Evolutionary conservation across 2,888 invertebrate species (phyloP).

Genomic region (Drosophila robusta): DNA sequence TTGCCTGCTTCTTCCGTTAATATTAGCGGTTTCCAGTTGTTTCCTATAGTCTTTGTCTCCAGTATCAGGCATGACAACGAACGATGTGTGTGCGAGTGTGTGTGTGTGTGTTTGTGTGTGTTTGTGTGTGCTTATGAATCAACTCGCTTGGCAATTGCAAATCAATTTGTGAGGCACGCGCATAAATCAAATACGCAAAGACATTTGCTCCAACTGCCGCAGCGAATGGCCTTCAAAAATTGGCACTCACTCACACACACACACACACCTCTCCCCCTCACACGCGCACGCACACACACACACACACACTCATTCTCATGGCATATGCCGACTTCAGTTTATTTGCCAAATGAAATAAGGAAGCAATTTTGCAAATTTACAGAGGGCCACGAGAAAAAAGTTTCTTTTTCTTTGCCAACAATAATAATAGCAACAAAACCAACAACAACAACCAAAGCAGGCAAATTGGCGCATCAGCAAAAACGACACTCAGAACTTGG

Average conservation of each 20-base stretch:
- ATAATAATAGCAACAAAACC: conserved; percentile 33
- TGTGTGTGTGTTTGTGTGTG: conserved; percentile 16
- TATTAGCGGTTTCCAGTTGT: conserved; percentile 5
- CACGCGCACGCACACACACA: conserved; percentile 4
- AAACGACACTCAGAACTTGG: conserved; percentile 34
- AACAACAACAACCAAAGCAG: conserved; percentile 1
- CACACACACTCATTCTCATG: conserved; percentile 10
- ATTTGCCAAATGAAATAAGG: conserved; percentile 81
- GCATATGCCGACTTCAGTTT: conserved; percentile 59
- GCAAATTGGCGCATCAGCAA: conserved; percentile 57
- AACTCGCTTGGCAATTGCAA: conserved; percentile 64
- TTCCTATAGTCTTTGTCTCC: conserved; percentile 3
- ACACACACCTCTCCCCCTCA: background rate
- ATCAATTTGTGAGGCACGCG: conserved; percentile 68
- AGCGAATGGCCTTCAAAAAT: conserved; percentile 57
- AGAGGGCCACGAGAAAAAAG: conserved; percentile 40
- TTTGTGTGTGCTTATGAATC: conserved; percentile 34
- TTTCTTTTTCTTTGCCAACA: conserved; percentile 56
- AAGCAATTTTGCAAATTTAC: conserved; percentile 81
- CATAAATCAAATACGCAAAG: conserved; percentile 71
- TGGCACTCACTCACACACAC: conserved; percentile 30
- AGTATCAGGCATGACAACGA: conserved; percentile 34
- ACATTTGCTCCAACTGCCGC: conserved; percentile 69
- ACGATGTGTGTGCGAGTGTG: conserved; percentile 7
- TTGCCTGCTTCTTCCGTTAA: conserved; percentile 2